Evolutionary conservation across 2,113 vertebrate species (phyloP).

Genomic region (Chionodraco myersi): DNA sequence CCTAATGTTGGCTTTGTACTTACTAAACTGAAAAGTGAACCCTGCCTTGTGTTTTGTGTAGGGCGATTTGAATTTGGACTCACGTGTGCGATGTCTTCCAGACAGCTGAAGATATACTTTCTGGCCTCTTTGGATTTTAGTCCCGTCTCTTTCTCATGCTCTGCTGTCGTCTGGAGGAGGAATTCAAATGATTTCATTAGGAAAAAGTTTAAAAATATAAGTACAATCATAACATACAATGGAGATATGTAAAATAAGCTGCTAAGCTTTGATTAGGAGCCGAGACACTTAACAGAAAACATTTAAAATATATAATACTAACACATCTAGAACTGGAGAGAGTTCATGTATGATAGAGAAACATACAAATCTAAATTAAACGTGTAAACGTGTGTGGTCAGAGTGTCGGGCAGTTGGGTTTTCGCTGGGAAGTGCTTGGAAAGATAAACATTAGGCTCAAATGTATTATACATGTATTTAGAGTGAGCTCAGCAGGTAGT

Average conservation of each 20-base stretch:
- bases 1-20: too few relatives aligned
- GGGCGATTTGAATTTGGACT: slow-evolving; percentile 71
- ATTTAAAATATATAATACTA: too few relatives aligned
- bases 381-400: neutral
- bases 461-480: slow-evolving; percentile 30
- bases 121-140: slow-evolving; percentile 99
- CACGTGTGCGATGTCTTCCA: slow-evolving; percentile 97
- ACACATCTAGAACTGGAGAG: too few relatives aligned
- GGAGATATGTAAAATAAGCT: too few relatives aligned
- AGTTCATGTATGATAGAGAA: too few relatives aligned
- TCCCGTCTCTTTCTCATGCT: slow-evolving; percentile 96
- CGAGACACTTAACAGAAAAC: too few relatives aligned
- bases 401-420: neutral
- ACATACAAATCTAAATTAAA: too few relatives aligned
- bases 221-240: too few relatives aligned
- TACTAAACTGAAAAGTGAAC: too few relatives aligned
- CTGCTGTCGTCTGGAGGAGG: slow-evolving; percentile 90
- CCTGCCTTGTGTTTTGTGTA: too few relatives aligned
- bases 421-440: neutral
- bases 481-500: slow-evolving; percentile 11
- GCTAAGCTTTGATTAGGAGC: too few relatives aligned
- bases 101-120: slow-evolving; percentile 98
- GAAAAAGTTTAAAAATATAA: too few relatives aligned
- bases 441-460: slow-evolving; percentile 18
- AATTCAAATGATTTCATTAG: neutral